Percentiles rank a stretch among this genome's conserved stretches.
These are phyloP conservation scores for Tupaia tana DNA, from an alignment of 2,113 vertebrate genomes.

Conservation along the genomic window DNA sequence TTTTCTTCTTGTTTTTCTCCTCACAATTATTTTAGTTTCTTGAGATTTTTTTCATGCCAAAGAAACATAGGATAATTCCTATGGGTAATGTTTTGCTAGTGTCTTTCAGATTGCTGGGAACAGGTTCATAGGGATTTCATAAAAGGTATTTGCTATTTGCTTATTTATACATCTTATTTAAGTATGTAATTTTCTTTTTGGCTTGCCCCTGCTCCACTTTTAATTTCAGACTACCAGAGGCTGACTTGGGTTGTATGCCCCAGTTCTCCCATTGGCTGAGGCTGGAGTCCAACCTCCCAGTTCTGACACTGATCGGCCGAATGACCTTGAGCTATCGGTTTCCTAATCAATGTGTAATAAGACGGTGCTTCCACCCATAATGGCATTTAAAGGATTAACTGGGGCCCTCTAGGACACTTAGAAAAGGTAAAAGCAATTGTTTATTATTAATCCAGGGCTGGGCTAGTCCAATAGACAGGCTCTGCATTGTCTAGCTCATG, in stretches of 20 bases:
- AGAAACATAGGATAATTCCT: conserved; percentile 1
- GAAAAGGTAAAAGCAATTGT: not conserved
- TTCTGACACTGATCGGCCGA: not conserved
- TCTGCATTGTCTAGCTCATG: not conserved
- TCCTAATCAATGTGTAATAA: not conserved
- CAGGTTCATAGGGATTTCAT: not conserved
- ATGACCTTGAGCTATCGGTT: conserved; percentile 29
- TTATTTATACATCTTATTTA: conserved; percentile 7
- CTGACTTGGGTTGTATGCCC: not conserved
- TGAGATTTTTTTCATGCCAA: not conserved
- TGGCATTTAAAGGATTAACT: conserved; percentile 43
- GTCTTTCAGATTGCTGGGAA: not conserved
- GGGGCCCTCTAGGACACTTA: not conserved
- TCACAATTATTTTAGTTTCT: not conserved
- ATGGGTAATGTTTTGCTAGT: not conserved
- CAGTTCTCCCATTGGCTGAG: not conserved
- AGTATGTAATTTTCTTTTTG: conserved; percentile 21
- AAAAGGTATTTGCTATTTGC: conserved; percentile 7
- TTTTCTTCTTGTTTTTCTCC: conserved; percentile 39
- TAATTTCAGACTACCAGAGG: not conserved
- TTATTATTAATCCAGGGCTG: not conserved
- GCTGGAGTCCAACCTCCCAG: not conserved
- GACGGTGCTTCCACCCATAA: not conserved
- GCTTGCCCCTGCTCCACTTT: not conserved
- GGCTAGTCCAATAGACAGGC: not conserved